Evolutionary conservation across 1,140 invertebrate genomes (phyloP).

Genomic region (Chlorops oryzae): DNA sequence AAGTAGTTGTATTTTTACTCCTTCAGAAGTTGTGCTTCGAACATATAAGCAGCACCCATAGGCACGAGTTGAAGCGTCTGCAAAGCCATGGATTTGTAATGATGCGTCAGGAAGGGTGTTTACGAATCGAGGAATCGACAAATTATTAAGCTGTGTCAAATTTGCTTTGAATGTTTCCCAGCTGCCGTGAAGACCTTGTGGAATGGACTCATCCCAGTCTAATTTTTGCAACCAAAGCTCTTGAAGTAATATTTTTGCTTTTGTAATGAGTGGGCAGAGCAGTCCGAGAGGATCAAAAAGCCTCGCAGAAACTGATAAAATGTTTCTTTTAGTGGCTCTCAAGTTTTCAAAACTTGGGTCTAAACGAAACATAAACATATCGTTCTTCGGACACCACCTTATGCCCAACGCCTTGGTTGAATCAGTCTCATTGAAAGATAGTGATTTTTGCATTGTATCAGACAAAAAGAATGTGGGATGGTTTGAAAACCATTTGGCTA

Average conservation of each 20-base stretch:
- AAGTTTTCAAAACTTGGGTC: background rate
- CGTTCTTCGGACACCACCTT: background rate
- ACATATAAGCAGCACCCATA: constrained; percentile 43
- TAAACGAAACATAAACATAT: constrained; percentile 2
- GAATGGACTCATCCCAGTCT: constrained; percentile 47
- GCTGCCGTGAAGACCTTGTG: constrained; percentile 16
- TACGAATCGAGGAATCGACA: no score
- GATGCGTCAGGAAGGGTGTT: no score
- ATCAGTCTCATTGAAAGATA: background rate
- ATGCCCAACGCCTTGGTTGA: constrained; percentile 1
- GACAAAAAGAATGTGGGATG: background rate
- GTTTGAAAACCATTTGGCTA: constrained; percentile 8
- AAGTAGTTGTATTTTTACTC: constrained; percentile 1
- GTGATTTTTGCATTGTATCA: background rate
- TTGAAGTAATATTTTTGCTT: constrained; percentile 48
- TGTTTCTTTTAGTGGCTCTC: background rate
- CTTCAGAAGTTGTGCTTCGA: constrained; percentile 9
- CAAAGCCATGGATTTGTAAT: no score
- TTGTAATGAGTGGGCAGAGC: constrained; percentile 39
- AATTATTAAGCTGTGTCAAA: constrained; percentile 19
- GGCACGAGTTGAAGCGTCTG: no score
- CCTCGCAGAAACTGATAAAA: constrained; percentile 24
- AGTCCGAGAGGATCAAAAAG: constrained; percentile 50
- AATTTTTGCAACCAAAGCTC: constrained; percentile 39
- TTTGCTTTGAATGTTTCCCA: constrained; percentile 20